Conservation (phyloP, 2,797 vertebrate species). For the Protosalanx chinensis region DNA sequence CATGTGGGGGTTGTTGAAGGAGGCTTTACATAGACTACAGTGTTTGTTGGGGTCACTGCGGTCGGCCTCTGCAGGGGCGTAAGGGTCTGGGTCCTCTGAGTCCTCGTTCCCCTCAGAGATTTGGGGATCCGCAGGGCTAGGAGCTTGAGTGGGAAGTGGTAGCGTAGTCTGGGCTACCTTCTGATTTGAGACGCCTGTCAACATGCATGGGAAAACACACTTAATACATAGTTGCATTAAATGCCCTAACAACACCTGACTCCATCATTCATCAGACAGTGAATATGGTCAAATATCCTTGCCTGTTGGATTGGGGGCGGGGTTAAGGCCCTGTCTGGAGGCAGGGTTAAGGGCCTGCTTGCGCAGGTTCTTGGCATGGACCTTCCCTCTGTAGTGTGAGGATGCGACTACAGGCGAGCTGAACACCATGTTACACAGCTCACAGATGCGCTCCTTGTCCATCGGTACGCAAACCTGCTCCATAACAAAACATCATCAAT, state of each 20-base stretch:
- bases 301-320: slow-evolving; percentile 34
- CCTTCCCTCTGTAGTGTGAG: slow-evolving; percentile 80
- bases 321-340: slow-evolving; percentile 39
- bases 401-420: slow-evolving; percentile 74
- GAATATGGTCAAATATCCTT: slow-evolving; percentile 23
- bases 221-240: neutral
- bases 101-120: neutral
- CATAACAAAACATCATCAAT: slow-evolving; percentile 15
- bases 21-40: slow-evolving; percentile 76
- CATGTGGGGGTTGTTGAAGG: slow-evolving; percentile 77
- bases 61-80: slow-evolving; percentile 52
- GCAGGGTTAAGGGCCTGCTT: slow-evolving; percentile 50
- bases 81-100: slow-evolving; percentile 27
- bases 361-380: slow-evolving; percentile 77
- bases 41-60: slow-evolving; percentile 74
- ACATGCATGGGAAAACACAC: neutral
- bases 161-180: slow-evolving; percentile 18
- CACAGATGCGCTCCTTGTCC: slow-evolving; percentile 76
- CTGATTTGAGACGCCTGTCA: slow-evolving; percentile 13
- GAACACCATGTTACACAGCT: slow-evolving; percentile 81
- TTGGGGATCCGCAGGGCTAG: slow-evolving; percentile 20
- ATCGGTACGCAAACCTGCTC: slow-evolving; percentile 54
- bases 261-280: too few relatives aligned
- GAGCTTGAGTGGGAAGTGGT: slow-evolving; percentile 15
- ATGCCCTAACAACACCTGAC: too few relatives aligned